Evolutionary conservation across 1,140 invertebrate genomes (phyloP).

Genomic region (Tetranychus cinnabarinus): DNA sequence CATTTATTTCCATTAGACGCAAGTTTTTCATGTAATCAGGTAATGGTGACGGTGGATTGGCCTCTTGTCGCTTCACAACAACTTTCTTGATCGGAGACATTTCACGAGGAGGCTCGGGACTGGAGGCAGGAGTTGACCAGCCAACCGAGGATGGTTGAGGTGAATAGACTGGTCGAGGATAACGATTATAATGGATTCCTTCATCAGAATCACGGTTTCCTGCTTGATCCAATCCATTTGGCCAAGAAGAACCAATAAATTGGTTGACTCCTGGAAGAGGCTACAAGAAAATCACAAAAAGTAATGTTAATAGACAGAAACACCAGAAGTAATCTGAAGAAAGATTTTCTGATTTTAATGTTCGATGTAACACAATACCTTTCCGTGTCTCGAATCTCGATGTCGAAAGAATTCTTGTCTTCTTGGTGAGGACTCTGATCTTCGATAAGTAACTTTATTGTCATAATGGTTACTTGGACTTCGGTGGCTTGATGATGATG

Average conservation of each 20-base stretch:
- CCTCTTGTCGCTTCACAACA: not conserved
- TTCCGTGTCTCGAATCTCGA: not conserved
- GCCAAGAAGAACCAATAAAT: not conserved
- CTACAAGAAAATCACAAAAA: not conserved
- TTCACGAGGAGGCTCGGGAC: not conserved
- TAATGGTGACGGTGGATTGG: not conserved
- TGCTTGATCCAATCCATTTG: not conserved
- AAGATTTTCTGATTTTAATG: not conserved
- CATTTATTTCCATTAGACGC: not conserved
- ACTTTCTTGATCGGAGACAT: not conserved
- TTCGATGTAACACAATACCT: not conserved
- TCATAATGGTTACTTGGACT: not conserved
- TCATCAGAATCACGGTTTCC: not conserved
- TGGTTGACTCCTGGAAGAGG: not conserved
- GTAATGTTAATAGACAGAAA: not conserved
- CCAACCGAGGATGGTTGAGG: not conserved
- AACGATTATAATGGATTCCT: not conserved
- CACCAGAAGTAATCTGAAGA: not conserved
- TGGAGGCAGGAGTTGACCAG: not conserved
- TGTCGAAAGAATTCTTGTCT: slow-evolving; percentile 2
- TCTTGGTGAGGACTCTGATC: not conserved
- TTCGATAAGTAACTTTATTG: not conserved
- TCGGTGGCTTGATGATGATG: not conserved
- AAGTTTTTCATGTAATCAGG: not conserved
- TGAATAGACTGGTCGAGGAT: not conserved